Percentiles rank a stretch among this genome's conserved stretches.
Evolutionary conservation across 2,113 vertebrate genomes (phyloP).

Genomic region (Nannospalax galili): DNA sequence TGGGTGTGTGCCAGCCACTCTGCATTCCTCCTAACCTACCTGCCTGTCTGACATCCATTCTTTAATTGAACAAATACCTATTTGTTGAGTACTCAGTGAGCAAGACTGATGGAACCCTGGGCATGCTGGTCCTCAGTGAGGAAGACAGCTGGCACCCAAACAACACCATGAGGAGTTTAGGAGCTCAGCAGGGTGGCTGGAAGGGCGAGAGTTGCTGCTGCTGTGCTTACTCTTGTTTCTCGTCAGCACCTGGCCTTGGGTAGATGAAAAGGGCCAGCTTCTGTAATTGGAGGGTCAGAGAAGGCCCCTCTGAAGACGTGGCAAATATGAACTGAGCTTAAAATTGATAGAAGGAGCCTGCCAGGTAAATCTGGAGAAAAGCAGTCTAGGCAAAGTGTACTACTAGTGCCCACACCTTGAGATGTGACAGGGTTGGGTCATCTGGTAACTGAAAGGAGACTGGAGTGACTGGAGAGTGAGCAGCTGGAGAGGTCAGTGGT

Average conservation of each 20-base stretch:
- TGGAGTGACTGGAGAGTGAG: background rate
- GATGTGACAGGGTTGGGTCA: background rate
- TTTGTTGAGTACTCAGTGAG: background rate
- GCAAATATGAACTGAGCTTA: background rate
- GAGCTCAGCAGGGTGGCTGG: background rate
- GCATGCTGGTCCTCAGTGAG: background rate
- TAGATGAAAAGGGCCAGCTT: background rate
- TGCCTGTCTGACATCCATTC: background rate
- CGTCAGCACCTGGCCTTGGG: background rate
- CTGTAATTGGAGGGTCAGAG: background rate
- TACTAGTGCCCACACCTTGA: fast-evolving
- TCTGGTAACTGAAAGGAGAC: background rate
- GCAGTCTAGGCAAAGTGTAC: background rate
- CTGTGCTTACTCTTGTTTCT: background rate
- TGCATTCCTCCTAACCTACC: background rate
- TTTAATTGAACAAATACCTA: background rate
- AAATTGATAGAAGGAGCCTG: background rate
- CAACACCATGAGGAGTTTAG: background rate
- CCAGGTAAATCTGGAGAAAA: background rate
- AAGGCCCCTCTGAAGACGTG: background rate
- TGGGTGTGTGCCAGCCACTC: background rate
- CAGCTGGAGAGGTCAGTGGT: background rate
- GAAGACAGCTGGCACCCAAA: background rate
- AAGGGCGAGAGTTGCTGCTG: background rate
- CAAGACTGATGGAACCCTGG: background rate